Evolutionary conservation across 2,888 invertebrate genomes (phyloP).

Genomic region (Phasia obesa): DNA sequence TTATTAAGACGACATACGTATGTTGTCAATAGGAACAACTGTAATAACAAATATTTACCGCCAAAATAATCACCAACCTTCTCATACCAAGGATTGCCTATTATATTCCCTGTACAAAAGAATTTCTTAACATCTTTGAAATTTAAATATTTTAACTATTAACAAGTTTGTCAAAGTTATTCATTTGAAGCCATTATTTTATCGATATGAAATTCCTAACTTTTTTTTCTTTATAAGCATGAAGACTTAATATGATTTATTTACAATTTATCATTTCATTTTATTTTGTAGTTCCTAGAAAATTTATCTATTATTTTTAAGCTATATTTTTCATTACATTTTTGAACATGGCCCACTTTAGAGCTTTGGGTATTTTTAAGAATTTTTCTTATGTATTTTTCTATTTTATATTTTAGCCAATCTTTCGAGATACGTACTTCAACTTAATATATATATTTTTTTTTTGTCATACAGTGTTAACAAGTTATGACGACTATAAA

Average conservation of each 20-base stretch:
- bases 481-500: neutral
- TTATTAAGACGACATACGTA: constrained; percentile 56
- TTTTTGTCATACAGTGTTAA: neutral
- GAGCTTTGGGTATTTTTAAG: neutral
- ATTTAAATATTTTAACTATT: constrained; percentile 60
- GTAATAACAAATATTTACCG: constrained; percentile 6
- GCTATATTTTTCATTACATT: neutral
- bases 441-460: neutral
- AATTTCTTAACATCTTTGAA: constrained; percentile 8
- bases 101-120: constrained; percentile 4
- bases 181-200: constrained; percentile 40
- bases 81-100: neutral
- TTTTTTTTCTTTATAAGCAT: neutral
- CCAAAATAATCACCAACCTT: neutral
- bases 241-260: neutral
- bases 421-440: neutral
- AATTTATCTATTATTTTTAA: neutral
- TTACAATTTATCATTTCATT: neutral
- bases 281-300: neutral
- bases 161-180: constrained; percentile 47
- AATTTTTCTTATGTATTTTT: neutral
- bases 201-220: neutral
- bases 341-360: neutral
- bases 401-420: neutral
- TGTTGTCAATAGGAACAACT: constrained; percentile 56